These are phyloP conservation scores for Siphlonurus alternatus DNA, from an alignment of 2,888 invertebrate genomes.

Conservation along the genomic window DNA sequence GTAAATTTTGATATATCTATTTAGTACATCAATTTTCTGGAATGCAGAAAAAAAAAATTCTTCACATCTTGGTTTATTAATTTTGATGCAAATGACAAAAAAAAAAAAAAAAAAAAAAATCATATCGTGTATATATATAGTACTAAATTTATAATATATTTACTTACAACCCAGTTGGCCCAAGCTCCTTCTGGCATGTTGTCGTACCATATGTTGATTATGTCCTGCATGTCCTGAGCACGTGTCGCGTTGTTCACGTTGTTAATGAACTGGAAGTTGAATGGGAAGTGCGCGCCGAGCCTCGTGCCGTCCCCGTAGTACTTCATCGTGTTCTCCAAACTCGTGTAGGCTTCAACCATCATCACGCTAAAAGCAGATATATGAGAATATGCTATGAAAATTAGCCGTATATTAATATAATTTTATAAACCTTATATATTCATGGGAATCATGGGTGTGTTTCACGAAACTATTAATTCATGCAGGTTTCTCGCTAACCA, in stretches of 20 bases:
- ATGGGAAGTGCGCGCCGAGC: constrained; percentile 54
- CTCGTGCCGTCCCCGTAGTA: constrained; percentile 42
- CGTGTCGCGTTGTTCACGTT: constrained; percentile 34
- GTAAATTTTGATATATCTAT: too few species aligned
- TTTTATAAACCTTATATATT: neutral
- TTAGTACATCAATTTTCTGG: too few species aligned
- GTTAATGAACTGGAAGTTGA: constrained; percentile 56
- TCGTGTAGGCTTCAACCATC: constrained; percentile 60
- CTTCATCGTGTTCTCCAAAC: constrained; percentile 36
- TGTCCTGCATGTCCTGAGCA: constrained; percentile 37
- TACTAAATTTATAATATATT: neutral
- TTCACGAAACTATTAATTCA: too few species aligned
- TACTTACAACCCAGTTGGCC: constrained; percentile 48
- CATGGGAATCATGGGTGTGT: too few species aligned
- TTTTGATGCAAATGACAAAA: neutral
- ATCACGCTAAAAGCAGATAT: constrained; percentile 33
- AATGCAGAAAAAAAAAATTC: too few species aligned
- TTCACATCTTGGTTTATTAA: too few species aligned
- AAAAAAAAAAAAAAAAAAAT: neutral
- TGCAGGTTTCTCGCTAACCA: too few species aligned
- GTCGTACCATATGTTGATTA: constrained; percentile 43
- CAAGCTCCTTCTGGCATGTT: constrained; percentile 37
- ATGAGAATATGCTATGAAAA: neutral
- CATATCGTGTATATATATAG: neutral
- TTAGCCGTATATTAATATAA: neutral